Conservation (phyloP, 1,140 invertebrate species). For the Anoplophora glabripennis region DNA sequence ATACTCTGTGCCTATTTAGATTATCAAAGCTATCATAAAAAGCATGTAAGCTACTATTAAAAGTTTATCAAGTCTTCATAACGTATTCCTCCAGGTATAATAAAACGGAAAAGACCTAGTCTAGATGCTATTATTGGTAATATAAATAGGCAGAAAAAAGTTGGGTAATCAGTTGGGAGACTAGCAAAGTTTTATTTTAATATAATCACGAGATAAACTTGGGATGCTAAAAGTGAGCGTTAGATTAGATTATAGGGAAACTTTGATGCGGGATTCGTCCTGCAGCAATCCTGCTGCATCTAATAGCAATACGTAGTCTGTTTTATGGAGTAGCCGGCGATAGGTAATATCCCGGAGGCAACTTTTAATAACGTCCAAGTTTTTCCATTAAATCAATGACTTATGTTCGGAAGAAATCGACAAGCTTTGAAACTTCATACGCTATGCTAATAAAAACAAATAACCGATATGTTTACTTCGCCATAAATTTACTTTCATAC, state of each 20-base stretch:
- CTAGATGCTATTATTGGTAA: conserved; percentile 13
- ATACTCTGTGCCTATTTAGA: too few relatives aligned
- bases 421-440: neutral
- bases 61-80: too few relatives aligned
- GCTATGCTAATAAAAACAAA: conserved; percentile 11
- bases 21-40: too few relatives aligned
- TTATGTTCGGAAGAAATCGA: conserved; percentile 3
- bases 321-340: conserved; percentile 27
- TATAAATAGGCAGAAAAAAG: conserved; percentile 15
- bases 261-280: conserved; percentile 24
- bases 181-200: conserved; percentile 25
- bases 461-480: conserved; percentile 1
- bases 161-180: conserved; percentile 21
- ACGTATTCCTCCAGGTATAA: too few relatives aligned
- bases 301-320: conserved; percentile 22
- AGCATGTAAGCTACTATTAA: too few relatives aligned
- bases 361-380: conserved; percentile 38
- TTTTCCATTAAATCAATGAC: conserved; percentile 32
- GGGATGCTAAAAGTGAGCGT: conserved; percentile 29
- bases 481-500: neutral
- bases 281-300: conserved; percentile 23
- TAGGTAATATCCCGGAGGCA: conserved; percentile 26
- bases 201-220: conserved; percentile 30
- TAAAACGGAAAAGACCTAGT: neutral
- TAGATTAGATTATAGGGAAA: conserved; percentile 30